phyloP scores from a whole-genome alignment of 2,888 invertebrate species.

The Axea sp. region DNA sequence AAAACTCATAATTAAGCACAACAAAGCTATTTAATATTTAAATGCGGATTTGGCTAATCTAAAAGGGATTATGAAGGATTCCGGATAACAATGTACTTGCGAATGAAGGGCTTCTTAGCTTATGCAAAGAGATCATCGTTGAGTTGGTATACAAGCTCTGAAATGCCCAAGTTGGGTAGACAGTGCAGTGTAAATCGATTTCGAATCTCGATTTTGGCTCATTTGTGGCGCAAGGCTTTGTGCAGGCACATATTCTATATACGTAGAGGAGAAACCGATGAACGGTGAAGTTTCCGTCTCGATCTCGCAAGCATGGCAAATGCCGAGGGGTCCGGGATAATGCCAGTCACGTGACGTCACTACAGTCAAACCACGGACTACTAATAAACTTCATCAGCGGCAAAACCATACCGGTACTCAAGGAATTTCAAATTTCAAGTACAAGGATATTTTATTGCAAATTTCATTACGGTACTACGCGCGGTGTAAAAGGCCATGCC shows the following conservation, averaged over 20 bases:
- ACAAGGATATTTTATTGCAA: conserved; percentile 40
- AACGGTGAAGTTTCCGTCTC: conserved; percentile 50
- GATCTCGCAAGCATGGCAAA: conserved; percentile 58
- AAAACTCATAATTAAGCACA: conserved; percentile 36
- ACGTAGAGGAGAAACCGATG: conserved; percentile 43
- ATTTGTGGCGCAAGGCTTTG: conserved; percentile 44
- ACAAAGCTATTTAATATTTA: conserved; percentile 43
- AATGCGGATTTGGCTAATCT: conserved; percentile 46
- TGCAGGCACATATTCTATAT: conserved; percentile 42
- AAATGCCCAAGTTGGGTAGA: conserved; percentile 49
- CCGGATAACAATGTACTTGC: conserved; percentile 41
- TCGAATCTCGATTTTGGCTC: conserved; percentile 51
- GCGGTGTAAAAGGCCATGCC: not conserved
- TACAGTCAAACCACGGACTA: conserved; percentile 57
- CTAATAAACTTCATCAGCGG: conserved; percentile 58
- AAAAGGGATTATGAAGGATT: conserved; percentile 50
- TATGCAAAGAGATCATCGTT: conserved; percentile 53
- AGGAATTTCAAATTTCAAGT: conserved; percentile 47
- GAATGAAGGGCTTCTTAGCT: conserved; percentile 49
- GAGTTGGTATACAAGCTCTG: conserved; percentile 52
- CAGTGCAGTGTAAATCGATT: conserved; percentile 52
- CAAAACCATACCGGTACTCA: conserved; percentile 15
- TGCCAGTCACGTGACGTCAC: conserved; percentile 61
- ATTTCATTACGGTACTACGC: conserved; percentile 35
- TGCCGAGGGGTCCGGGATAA: conserved; percentile 41